A percentile compares a stretch with the other conserved stretches of the same genome.
Evolutionary conservation across 2,888 invertebrate genomes (phyloP).

Genomic region (Bhutanitis thaidina): DNA sequence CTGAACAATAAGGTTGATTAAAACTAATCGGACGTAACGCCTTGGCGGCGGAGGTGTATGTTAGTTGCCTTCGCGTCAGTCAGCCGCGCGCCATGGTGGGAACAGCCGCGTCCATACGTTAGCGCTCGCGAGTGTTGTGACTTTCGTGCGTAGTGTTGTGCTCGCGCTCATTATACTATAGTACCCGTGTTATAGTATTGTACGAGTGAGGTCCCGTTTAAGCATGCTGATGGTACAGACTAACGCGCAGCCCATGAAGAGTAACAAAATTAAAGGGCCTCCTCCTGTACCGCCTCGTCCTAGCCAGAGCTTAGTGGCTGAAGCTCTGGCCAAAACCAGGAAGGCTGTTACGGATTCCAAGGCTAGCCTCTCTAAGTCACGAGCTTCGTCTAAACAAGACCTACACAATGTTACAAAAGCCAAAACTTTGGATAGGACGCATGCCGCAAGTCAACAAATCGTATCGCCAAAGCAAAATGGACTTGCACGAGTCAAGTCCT

Average conservation of each 20-base stretch:
- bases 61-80: slow-evolving; percentile 40
- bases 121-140: slow-evolving; percentile 52
- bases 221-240: slow-evolving; percentile 79
- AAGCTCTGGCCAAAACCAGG: slow-evolving; percentile 84
- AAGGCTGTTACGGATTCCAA: slow-evolving; percentile 75
- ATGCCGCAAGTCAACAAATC: slow-evolving; percentile 47
- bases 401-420: slow-evolving; percentile 48
- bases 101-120: slow-evolving; percentile 50
- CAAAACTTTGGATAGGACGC: slow-evolving; percentile 64
- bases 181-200: slow-evolving; percentile 68
- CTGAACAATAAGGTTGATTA: slow-evolving; percentile 14
- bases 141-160: slow-evolving; percentile 49
- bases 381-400: slow-evolving; percentile 57
- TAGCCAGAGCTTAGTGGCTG: slow-evolving; percentile 85
- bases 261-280: slow-evolving; percentile 78
- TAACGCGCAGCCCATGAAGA: slow-evolving; percentile 78
- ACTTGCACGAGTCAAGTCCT: slow-evolving; percentile 72
- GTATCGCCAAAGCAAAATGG: slow-evolving; percentile 73
- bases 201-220: slow-evolving; percentile 63
- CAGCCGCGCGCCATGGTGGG: slow-evolving; percentile 57
- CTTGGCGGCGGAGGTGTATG: slow-evolving; percentile 24
- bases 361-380: slow-evolving; percentile 62
- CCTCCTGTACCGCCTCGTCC: slow-evolving; percentile 92
- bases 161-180: slow-evolving; percentile 75
- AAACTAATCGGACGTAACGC: slow-evolving; percentile 14